These are phyloP conservation scores for Drosophila micromelanica DNA, from an alignment of 1,140 invertebrate species.

Conservation along the genomic window DNA sequence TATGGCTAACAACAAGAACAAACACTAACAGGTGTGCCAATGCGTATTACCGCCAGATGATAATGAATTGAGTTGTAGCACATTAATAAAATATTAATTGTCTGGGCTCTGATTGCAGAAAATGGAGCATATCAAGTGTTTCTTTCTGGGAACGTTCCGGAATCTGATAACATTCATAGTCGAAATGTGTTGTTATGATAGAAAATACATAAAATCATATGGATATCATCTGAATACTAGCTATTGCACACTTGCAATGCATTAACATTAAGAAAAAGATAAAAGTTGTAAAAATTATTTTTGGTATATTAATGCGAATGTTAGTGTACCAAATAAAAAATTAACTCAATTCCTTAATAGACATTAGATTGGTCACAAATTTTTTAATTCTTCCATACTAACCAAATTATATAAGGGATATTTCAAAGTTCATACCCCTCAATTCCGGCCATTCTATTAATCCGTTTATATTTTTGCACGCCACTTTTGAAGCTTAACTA, in stretches of 20 bases:
- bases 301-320: too few relatives aligned
- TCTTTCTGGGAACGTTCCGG: too few relatives aligned
- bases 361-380: too few relatives aligned
- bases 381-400: too few relatives aligned
- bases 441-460: not conserved
- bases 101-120: not conserved
- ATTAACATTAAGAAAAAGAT: not conserved
- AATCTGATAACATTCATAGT: not conserved
- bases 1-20: conserved; percentile 3
- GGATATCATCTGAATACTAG: not conserved
- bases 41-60: conserved; percentile 3
- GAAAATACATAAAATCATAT: not conserved
- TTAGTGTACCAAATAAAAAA: too few relatives aligned
- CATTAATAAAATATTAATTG: conserved; percentile 16
- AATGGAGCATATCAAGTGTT: not conserved
- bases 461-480: not conserved
- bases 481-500: not conserved
- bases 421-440: too few relatives aligned
- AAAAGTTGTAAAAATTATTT: too few relatives aligned
- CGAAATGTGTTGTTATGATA: not conserved
- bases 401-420: too few relatives aligned
- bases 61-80: conserved; percentile 9
- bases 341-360: too few relatives aligned
- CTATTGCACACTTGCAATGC: not conserved
- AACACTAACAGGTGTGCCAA: conserved; percentile 13